Base-by-base conservation (phyloP, 2,888 invertebrate species). In the Agrotis ipsilon region DNA sequence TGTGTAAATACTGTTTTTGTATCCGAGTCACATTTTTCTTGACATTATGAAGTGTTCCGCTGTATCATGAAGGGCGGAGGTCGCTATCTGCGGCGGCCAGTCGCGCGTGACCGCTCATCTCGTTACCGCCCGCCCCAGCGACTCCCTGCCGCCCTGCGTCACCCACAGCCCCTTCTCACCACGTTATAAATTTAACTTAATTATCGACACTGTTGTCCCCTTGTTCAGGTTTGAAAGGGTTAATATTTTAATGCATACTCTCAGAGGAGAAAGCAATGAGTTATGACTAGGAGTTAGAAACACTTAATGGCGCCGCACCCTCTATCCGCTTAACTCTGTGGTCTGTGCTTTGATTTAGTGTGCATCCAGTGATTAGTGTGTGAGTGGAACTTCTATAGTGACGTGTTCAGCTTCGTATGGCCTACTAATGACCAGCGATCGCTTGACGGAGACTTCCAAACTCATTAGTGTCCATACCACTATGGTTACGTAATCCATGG, bases 21-120 rank as follows among this genome's bases (percentile, higher is more conserved):
- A 75, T 58, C 62, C 68, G 32, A 74, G 66, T 73, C 69, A 75
- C 74, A 81, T 75, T 75, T 76, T 78, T 59, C 63, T 81, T 63
- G 74, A 65, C 79, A 86, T 85, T 86, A 89, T 84, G 85, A 85
- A 87, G 89, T 89, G 89, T 84, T 83, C 78, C 86, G 75, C 84
- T 86, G 79, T 83, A 80, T 78, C 63, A 72, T 71, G 77, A 76
- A 64, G 78, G 87, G 82, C 79, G 77, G 80, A 84, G 87, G 85
- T 78, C 72, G 88, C 87, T 93, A 94, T 94, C 94, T 86, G 87
- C 78, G 82, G 80, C 79, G 78, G 82, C 78, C 93, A 92, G 92
- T 71, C 89, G 92, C 90, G 91, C 94, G 94, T 94, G 94, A 92
- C 93, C 92, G 90, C 90, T 92, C 94, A 94, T 94, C 93, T 94